A percentile compares a stretch with the other conserved stretches of the same genome.
phyloP scores from a whole-genome alignment of 2,888 invertebrate genomes.

The Callimorpha dominula region DNA sequence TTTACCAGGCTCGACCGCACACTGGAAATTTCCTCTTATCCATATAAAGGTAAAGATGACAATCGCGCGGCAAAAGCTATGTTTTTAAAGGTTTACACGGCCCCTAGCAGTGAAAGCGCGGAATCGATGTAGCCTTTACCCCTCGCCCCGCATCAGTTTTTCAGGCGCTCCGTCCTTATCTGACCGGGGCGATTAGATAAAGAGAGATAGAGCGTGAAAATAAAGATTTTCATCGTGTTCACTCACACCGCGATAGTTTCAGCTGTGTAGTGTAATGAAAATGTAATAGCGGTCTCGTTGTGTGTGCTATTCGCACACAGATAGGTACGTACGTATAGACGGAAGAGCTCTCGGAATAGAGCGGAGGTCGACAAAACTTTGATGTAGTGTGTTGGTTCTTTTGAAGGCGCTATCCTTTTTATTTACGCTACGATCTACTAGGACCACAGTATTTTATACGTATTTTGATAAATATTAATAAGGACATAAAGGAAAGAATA shows the following conservation, averaged over 20 bases:
- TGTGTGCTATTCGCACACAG: conserved; percentile 72
- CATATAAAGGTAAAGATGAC: conserved; percentile 80
- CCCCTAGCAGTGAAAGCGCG: conserved; percentile 87
- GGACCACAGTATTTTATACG: conserved; percentile 3
- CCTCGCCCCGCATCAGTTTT: conserved; percentile 85
- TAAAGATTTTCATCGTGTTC: conserved; percentile 87
- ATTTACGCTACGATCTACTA: conserved; percentile 48
- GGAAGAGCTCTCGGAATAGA: conserved; percentile 76
- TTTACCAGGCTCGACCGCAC: conserved; percentile 75
- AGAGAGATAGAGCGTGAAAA: conserved; percentile 87
- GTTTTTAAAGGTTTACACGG: conserved; percentile 87
- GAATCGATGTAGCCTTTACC: conserved; percentile 87
- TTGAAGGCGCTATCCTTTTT: conserved; percentile 63
- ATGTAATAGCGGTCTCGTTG: conserved; percentile 69
- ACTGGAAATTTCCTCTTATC: conserved; percentile 79
- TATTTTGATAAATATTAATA: conserved; percentile 25
- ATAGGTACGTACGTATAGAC: conserved; percentile 48
- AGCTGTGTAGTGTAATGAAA: conserved; percentile 65
- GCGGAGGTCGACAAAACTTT: conserved; percentile 78
- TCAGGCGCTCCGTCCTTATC: conserved; percentile 87
- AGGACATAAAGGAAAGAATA: background rate
- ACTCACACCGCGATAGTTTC: conserved; percentile 81
- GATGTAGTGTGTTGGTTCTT: conserved; percentile 67
- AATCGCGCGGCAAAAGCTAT: conserved; percentile 82
- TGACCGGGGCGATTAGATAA: conserved; percentile 86